Evolutionary conservation across 2,888 invertebrate species (phyloP).

Genomic region (Neoascia interrupta): DNA sequence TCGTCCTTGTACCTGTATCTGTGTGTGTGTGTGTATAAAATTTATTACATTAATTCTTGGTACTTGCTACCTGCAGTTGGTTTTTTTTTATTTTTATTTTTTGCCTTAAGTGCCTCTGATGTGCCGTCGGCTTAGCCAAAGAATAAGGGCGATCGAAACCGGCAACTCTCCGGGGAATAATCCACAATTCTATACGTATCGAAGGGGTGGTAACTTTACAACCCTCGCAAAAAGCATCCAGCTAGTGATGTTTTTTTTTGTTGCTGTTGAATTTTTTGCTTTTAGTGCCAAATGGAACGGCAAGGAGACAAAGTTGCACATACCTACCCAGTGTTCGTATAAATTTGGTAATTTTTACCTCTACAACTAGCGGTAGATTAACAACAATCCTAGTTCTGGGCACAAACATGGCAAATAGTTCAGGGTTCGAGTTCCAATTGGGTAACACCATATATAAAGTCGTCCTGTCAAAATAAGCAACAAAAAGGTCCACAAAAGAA

Average conservation of each 20-base stretch:
- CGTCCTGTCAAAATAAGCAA: constrained; percentile 4
- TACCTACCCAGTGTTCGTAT: not conserved
- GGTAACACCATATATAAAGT: not conserved
- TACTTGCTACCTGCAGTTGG: constrained; percentile 41
- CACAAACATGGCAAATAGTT: constrained; percentile 9
- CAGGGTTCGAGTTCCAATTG: constrained; percentile 9
- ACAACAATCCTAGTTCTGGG: constrained; percentile 1
- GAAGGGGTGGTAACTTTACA: constrained; percentile 25
- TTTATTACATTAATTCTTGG: constrained; percentile 31
- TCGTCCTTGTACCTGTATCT: too few species aligned
- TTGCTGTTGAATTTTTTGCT: constrained; percentile 1
- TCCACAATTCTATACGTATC: constrained; percentile 33
- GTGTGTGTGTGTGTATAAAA: too few species aligned
- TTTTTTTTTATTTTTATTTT: too few species aligned
- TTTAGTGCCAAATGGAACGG: constrained; percentile 13
- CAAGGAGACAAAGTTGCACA: constrained; percentile 11
- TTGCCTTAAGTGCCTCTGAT: constrained; percentile 5
- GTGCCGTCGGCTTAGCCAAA: constrained; percentile 38
- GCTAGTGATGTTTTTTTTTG: constrained; percentile 19
- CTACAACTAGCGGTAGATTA: constrained; percentile 45
- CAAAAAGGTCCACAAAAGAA: constrained; percentile 24
- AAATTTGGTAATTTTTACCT: constrained; percentile 47
- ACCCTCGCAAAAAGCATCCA: constrained; percentile 40
- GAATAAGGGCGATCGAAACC: constrained; percentile 37
- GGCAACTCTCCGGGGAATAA: constrained; percentile 48